A percentile compares a stretch with the other conserved stretches of the same genome.
These are phyloP conservation scores for Macropis europaea DNA, from an alignment of 2,888 invertebrate genomes.

Conservation along the genomic window DNA sequence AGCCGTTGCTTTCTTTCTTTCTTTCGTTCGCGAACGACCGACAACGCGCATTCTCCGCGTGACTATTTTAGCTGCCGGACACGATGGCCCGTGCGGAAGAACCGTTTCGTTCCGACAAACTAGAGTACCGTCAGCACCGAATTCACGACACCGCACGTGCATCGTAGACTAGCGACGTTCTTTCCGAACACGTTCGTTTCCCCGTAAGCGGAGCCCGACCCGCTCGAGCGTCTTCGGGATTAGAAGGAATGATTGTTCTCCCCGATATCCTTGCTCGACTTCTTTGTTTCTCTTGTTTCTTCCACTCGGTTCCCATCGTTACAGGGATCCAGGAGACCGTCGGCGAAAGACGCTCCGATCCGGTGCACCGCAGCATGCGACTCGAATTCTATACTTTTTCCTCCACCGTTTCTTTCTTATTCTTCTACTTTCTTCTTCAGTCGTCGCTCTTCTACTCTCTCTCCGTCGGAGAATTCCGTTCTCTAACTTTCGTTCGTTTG, in stretches of 20 bases:
- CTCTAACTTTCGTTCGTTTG: conserved; percentile 51
- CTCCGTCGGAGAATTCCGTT: neutral
- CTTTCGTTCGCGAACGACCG: no score
- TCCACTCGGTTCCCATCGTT: neutral
- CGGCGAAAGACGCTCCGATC: conserved; percentile 17
- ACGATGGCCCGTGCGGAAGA: no score
- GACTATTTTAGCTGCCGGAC: no score
- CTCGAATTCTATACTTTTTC: conserved; percentile 15
- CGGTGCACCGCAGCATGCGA: conserved; percentile 53
- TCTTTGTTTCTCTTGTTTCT: neutral
- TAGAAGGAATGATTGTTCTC: neutral
- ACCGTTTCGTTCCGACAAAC: neutral
- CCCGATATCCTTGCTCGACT: conserved; percentile 16
- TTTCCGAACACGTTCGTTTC: neutral
- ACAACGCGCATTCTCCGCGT: no score
- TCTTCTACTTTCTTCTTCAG: conserved; percentile 14
- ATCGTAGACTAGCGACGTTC: conserved; percentile 7
- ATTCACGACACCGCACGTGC: conserved; percentile 10
- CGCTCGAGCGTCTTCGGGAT: neutral
- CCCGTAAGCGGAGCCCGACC: neutral
- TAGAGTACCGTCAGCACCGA: neutral
- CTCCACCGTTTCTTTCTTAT: conserved; percentile 9
- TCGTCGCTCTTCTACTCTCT: neutral
- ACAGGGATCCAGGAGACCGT: neutral
- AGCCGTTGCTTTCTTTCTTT: neutral